Evolutionary conservation across 2,888 invertebrate genomes (phyloP), one percentile per base, ranked within the genome.

Genomic region (Rhabditophanes sp.): DNA sequence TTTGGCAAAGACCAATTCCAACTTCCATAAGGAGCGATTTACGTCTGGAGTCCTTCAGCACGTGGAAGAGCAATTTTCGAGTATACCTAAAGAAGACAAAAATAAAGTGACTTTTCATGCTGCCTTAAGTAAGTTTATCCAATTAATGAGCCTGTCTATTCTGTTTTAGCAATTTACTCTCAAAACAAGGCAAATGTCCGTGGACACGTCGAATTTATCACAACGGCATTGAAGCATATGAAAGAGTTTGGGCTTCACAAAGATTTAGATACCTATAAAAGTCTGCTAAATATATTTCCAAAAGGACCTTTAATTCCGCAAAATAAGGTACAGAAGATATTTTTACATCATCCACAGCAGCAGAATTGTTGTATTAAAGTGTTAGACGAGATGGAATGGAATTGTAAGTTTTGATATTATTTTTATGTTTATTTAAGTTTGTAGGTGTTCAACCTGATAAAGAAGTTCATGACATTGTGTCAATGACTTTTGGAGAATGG

Each of bases 181-280:
- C 72, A 72, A 18, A 72, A 75, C 25, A 77, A 78, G 49, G 72
- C 72, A 0, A 75, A 78, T 53, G 73, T 80, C 42, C 72, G 80
- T 39, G 85, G 84, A 25, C 83, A 87, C 66, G 82, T 85, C 0
- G 85, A 88, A 58, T 99, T 96, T 67, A 83, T 96, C 51, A 79
- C 82, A 64, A 76, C 81, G 0, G 87, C 88, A 0, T 67, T 93
- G 42, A 76, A 76, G 35, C 75, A 79, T 58, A 82, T 96, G 82
- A 75, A 81, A 47, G 78, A 79, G 36, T 90, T 80, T 67, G 81
- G 80, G 1, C 83, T 88, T 0, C 76, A 83, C 34, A 78, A 78
- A 63, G 88, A 71, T 44, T 34, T 71, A 20, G 62, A 65, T 3
- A 56, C 60, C 2, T 72, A 72, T 48, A 71, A 69, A 39, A 42